Base-by-base conservation (phyloP, 2,113 vertebrate genomes). In the Leucoraja erinaceus region DNA sequence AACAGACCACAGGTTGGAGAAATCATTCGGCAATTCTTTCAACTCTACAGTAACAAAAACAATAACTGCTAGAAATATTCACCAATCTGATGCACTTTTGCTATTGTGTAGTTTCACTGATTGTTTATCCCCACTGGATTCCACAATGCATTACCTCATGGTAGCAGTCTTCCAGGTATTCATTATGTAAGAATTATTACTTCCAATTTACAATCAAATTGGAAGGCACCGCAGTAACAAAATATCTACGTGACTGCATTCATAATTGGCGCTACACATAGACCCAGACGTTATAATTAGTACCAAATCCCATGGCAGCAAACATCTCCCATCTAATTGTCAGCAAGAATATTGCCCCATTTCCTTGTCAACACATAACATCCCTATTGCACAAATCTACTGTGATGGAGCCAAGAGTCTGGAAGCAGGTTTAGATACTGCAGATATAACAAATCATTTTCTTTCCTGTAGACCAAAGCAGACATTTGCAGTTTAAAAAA, bases 281-380 rank as follows among this genome's bases (percentile, higher is more conserved):
- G 28, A 74, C 10, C 66, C 63, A 91, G 90, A 74, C 90, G 54
- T 72, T 91, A 74, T 91, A 91, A 91, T 91, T 91, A 91, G 66
- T 25, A 54, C 54, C 47, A 72, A 5, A 72, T 68, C 22, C 68
- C 33, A 70, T 54, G 66, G 28, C 20, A 59, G 28, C 83, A 61
- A 86, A 4, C 12, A 63, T 86, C 28, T 28, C 56, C 83, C 0
- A 86, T 59, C 54, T 86, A 88, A 25, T 90, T 90, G n/a, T 20
- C 86, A 47, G 66, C n/a, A 28, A 61, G 83, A 88, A 28, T n/a
- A 56, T n/a, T 63, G n/a, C 18, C 20, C 61, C 33, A 90, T 38
- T 90, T 70, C 66, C 63, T 63, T 38, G 66, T 38, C 86, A 70
- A 66, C 28, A 66, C 5, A 66, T 33, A 18, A 66, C 16, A 47